Base-by-base conservation (phyloP, 2,888 invertebrate genomes). In the Coleophora flavipennella region DNA sequence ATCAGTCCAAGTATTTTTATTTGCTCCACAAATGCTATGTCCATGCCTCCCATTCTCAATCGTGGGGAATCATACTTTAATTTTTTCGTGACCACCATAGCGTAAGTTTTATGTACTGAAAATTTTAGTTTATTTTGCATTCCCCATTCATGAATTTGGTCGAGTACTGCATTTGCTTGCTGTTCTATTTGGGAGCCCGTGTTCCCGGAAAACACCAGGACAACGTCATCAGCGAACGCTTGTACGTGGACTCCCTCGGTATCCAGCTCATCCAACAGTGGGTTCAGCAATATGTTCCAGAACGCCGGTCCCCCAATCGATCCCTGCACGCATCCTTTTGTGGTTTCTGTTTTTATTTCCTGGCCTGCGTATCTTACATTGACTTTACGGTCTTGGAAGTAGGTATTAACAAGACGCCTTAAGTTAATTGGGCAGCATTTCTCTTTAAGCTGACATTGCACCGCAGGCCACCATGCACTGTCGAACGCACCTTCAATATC, bases 291-390 rank as follows among this genome's bases (percentile, higher is more conserved):
- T 0, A 49, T 13, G 31, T 47, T 49, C 49, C 47, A 47, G 0
- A 44, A 14, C 1, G 39, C 42, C 0, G 48, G 45, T 0, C 48
- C 45, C 0, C 44, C 48, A 3, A 48, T 41, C 1, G 48, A 48
- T 0, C 48, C 48, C 31, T 48, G 48, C 0, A 48, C 43, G 3
- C 45, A 48, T 0, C 48, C 48, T 13, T 43, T 45, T n/a, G n/a
- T n/a, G n/a, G 10, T 1, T 28, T 9, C 28, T 35, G 13, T 8
- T 2, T 13, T 13, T 35, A 2, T 2, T 28, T 12, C 28, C 7
- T 8, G 1, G 8, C 35, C 28, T 1, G 27, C 35, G 6, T 28
- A 35, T 13, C 28, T 27, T 7, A 35, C 28, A 1, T 39, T 41
- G 1, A 2, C n/a, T 9, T 8, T 42, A 2, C 4, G 3, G 2